phyloP scores from a whole-genome alignment of 2,888 invertebrate species.

The Daptonema setosum region DNA sequence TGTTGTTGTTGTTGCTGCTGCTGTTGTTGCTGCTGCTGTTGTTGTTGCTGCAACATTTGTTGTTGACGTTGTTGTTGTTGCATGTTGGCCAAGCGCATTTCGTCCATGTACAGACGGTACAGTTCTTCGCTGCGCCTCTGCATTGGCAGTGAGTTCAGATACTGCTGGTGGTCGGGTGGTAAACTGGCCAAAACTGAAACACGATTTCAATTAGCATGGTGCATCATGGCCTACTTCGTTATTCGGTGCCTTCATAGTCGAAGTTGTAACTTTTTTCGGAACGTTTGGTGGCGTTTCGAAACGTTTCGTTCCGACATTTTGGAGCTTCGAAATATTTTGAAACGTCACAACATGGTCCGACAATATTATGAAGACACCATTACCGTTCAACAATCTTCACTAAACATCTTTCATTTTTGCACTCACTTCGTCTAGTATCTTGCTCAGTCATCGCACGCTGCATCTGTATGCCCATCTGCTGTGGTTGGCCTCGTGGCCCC shows the following conservation, averaged over 20 bases:
- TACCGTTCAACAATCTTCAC: too few relatives aligned
- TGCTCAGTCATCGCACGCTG: background rate
- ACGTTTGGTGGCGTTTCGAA: too few relatives aligned
- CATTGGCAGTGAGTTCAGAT: background rate
- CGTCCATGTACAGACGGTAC: background rate
- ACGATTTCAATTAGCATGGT: background rate
- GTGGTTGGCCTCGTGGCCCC: background rate
- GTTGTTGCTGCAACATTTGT: background rate
- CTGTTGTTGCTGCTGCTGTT: background rate
- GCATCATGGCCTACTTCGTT: too few relatives aligned
- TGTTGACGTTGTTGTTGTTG: background rate
- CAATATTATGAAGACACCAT: too few relatives aligned
- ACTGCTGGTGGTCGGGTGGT: background rate
- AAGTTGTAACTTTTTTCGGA: too few relatives aligned
- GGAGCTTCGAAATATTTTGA: too few relatives aligned
- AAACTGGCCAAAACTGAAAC: background rate
- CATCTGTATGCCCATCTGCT: background rate
- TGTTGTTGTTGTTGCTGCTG: background rate
- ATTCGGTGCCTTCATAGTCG: too few relatives aligned
- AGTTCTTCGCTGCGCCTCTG: background rate
- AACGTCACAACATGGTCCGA: too few relatives aligned
- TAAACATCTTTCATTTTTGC: background rate
- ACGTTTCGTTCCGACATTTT: too few relatives aligned
- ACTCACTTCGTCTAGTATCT: background rate
- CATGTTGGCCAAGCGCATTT: background rate